Percentiles rank a stretch among this genome's conserved stretches.
Conservation (phyloP, 2,797 vertebrate genomes). For the Girardinus metallicus region DNA sequence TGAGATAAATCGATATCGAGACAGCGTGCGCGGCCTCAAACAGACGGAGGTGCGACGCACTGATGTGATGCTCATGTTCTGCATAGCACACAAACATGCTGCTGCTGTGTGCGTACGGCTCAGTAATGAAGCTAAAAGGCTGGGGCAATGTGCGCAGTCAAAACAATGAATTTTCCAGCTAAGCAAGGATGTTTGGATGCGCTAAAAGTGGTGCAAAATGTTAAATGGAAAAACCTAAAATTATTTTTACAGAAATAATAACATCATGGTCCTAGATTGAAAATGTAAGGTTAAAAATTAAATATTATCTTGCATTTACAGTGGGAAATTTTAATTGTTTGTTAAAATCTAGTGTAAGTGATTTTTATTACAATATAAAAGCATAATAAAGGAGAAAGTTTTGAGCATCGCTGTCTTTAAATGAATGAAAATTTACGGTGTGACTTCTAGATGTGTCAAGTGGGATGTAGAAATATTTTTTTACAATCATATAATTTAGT, state of each 20-base stretch:
- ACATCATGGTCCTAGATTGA: background rate
- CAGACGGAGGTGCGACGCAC: conserved; percentile 47
- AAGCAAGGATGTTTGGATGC: background rate
- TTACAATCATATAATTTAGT: background rate
- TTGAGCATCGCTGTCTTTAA: background rate
- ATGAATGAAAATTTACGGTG: background rate
- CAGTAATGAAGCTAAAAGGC: background rate
- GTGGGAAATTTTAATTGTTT: background rate
- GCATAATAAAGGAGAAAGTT: background rate
- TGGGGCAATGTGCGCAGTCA: background rate
- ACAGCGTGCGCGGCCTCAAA: conserved; percentile 28
- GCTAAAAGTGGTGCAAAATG: background rate
- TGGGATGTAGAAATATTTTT: background rate
- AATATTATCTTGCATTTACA: background rate
- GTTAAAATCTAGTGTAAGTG: background rate
- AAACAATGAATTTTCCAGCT: conserved; percentile 10
- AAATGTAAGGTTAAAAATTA: background rate
- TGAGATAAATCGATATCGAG: conserved; percentile 69
- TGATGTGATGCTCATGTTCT: background rate
- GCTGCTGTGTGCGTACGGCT: background rate
- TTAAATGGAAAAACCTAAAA: background rate
- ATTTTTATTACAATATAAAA: background rate
- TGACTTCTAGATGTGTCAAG: background rate
- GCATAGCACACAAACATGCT: conserved; percentile 16
- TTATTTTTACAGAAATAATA: background rate